These are phyloP conservation scores for Volucella zonaria DNA, from an alignment of 2,888 invertebrate genomes.

Conservation along the genomic window DNA sequence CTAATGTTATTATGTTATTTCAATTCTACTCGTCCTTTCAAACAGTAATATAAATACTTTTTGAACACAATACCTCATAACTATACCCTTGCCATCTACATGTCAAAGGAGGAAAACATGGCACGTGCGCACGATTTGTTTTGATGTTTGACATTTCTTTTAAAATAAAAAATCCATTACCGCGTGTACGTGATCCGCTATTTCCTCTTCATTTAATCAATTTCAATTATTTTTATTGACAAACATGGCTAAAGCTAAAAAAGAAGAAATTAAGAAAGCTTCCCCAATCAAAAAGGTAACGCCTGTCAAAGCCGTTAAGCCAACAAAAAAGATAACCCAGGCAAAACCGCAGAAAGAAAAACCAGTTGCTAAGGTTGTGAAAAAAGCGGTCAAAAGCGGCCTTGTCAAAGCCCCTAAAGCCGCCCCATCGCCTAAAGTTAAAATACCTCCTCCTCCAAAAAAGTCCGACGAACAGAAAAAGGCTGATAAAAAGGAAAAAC, in stretches of 20 bases:
- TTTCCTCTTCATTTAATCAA: background rate
- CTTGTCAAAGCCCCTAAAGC: background rate
- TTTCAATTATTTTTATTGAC: background rate
- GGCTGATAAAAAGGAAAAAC: slow-evolving; percentile 11
- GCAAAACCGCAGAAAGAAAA: slow-evolving; percentile 20
- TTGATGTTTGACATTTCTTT: slow-evolving; percentile 16
- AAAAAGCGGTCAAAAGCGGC: slow-evolving; percentile 26
- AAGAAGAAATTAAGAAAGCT: background rate
- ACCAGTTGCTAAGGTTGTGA: background rate
- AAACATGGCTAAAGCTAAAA: slow-evolving; percentile 33
- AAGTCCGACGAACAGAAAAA: background rate
- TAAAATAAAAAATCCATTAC: background rate
- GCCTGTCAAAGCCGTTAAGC: background rate
- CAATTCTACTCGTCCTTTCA: too few relatives aligned
- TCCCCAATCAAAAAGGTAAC: slow-evolving; percentile 20
- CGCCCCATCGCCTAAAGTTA: background rate
- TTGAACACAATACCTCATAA: slow-evolving; percentile 3
- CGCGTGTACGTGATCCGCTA: slow-evolving; percentile 21
- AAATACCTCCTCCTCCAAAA: background rate
- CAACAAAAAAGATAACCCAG: background rate
- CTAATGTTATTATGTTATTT: too few relatives aligned
- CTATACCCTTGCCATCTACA: background rate
- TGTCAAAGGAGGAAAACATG: background rate
- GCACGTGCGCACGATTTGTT: slow-evolving; percentile 40
- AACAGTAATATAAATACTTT: background rate